These are phyloP conservation scores for Thecocarcelia acutangulata DNA, from an alignment of 2,888 invertebrate species.

Conservation along the genomic window DNA sequence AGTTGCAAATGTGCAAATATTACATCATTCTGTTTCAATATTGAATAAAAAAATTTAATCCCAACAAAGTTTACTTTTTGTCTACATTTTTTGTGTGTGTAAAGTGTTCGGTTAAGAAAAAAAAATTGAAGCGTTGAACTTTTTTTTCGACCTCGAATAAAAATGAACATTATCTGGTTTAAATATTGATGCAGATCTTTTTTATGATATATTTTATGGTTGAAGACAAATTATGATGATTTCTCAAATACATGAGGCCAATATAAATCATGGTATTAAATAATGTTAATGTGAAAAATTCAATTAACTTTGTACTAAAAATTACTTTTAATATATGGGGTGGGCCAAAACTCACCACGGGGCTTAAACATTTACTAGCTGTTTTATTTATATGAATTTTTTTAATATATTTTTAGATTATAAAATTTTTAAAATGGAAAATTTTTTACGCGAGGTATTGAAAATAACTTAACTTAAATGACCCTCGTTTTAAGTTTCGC, in stretches of 20 bases:
- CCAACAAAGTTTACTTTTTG: constrained; percentile 28
- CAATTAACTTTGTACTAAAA: not conserved
- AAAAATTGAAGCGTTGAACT: not conserved
- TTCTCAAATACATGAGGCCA: not conserved
- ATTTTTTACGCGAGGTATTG: no score
- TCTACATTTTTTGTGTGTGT: constrained; percentile 8
- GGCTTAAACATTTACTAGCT: no score
- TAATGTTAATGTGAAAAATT: constrained; percentile 3
- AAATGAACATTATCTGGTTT: constrained; percentile 33
- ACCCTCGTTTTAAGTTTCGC: no score
- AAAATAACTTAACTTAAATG: no score
- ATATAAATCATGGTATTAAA: constrained; percentile 42
- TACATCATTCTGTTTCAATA: constrained; percentile 47
- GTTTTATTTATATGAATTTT: no score
- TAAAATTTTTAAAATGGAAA: no score
- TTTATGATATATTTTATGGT: not conserved
- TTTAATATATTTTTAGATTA: no score
- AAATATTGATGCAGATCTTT: not conserved
- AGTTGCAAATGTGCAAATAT: constrained; percentile 43
- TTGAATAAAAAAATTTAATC: not conserved
- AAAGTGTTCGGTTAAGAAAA: constrained; percentile 35
- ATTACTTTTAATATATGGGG: no score
- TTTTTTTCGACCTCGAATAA: constrained; percentile 20
- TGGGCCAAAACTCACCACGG: no score
- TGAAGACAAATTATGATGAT: constrained; percentile 45